Evolutionary conservation across 2,888 invertebrate genomes (phyloP).

Genomic region (Melieria omissa): DNA sequence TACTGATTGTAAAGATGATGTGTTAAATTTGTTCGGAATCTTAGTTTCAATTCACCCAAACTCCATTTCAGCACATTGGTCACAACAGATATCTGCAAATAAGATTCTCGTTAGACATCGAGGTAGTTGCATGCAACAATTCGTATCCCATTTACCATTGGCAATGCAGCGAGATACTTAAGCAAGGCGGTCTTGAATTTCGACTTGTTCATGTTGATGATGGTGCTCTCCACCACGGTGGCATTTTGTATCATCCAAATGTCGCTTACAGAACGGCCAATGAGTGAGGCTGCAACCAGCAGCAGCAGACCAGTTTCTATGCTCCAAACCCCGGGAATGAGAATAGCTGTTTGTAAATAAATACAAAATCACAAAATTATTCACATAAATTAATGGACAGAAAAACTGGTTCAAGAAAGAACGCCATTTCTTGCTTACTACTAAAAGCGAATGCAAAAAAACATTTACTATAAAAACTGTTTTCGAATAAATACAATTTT

Average conservation of each 20-base stretch:
- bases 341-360: conserved; percentile 69
- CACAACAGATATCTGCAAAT: conserved; percentile 83
- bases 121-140: conserved; percentile 2
- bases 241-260: conserved; percentile 97
- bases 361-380: neutral
- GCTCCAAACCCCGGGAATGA: conserved; percentile 83
- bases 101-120: conserved; percentile 47
- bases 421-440: neutral
- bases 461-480: too few species aligned
- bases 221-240: conserved; percentile 93
- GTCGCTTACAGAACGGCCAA: conserved; percentile 93
- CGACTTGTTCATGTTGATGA: conserved; percentile 85
- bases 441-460: too few species aligned
- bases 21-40: conserved; percentile 90
- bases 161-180: conserved; percentile 86
- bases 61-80: conserved; percentile 96
- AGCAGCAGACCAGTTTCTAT: conserved; percentile 79
- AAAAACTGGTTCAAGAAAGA: neutral
- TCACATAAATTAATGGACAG: neutral
- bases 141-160: conserved; percentile 73
- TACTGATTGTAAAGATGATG: conserved; percentile 90
- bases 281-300: conserved; percentile 82
- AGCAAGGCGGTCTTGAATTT: conserved; percentile 81
- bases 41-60: conserved; percentile 90
- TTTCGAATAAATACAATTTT: too few species aligned